phyloP scores from a whole-genome alignment of 2,113 vertebrate genomes.

The Aleadryas rufinucha region DNA sequence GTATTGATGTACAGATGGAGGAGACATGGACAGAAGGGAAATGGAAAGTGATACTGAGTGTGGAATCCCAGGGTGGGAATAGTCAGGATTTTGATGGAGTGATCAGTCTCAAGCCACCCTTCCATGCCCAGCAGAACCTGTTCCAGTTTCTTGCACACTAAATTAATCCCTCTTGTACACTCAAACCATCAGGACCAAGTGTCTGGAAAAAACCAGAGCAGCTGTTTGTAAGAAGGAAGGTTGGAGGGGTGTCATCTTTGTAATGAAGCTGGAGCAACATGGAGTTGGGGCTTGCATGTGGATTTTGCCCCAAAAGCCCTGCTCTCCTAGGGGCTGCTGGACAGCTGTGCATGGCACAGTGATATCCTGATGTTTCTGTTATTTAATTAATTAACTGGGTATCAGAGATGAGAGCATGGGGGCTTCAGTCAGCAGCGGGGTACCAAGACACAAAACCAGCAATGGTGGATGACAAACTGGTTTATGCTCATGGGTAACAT shows the following conservation, averaged over 20 bases:
- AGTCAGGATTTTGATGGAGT: neutral
- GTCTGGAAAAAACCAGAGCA: neutral
- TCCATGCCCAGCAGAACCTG: too few relatives aligned
- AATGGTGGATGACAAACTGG: neutral
- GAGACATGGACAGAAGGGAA: neutral
- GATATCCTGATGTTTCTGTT: neutral
- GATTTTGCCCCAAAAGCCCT: neutral
- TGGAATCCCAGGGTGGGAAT: neutral
- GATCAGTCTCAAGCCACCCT: too few relatives aligned
- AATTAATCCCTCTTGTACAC: neutral
- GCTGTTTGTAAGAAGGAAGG: neutral
- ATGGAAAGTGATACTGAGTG: neutral
- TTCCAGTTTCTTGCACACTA: neutral
- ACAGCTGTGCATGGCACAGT: neutral
- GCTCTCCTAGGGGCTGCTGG: neutral
- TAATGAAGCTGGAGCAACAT: neutral
- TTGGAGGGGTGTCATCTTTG: neutral
- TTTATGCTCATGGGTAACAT: neutral
- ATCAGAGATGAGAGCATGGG: neutral
- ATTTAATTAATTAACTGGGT: neutral
- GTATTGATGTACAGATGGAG: neutral
- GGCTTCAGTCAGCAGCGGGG: neutral
- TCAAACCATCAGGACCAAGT: neutral
- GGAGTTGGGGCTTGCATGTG: neutral
- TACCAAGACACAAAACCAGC: neutral